A percentile compares a stretch with the other conserved stretches of the same genome.
These are phyloP conservation scores for Sylvilagus floridanus DNA, from an alignment of 2,797 vertebrate species.

Conservation along the genomic window DNA sequence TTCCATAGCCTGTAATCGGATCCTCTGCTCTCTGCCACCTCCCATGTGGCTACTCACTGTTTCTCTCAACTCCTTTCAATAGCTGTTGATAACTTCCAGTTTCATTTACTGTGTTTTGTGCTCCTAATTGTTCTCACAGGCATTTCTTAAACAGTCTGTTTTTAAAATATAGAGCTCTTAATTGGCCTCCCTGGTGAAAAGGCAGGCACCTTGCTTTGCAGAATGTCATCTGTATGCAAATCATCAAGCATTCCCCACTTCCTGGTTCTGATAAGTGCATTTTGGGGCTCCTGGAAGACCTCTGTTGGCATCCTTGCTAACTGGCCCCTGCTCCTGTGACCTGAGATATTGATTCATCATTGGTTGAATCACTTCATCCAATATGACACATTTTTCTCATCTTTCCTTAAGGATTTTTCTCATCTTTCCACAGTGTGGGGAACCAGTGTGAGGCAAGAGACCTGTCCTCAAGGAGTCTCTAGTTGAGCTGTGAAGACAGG, in stretches of 20 bases:
- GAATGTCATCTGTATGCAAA: slow-evolving; percentile 73
- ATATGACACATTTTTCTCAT: not conserved
- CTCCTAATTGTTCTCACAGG: slow-evolving; percentile 76
- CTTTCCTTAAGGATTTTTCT: slow-evolving; percentile 8
- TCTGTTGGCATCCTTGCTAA: not conserved
- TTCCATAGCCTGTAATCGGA: not conserved
- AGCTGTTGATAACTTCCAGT: slow-evolving; percentile 71
- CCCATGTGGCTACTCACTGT: slow-evolving; percentile 1
- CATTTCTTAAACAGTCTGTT: slow-evolving; percentile 77
- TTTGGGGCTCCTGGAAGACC: not conserved
- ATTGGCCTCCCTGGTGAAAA: slow-evolving; percentile 73
- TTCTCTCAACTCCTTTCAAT: slow-evolving; percentile 49
- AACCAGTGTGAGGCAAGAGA: not conserved
- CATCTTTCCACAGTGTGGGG: not conserved
- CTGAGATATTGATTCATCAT: not conserved
- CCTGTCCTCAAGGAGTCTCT: not conserved
- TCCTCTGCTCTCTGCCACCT: not conserved
- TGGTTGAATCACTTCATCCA: not conserved
- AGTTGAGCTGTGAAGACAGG: not conserved
- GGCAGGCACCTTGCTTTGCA: slow-evolving; percentile 53
- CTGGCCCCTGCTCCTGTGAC: not conserved
- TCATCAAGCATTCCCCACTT: not conserved
- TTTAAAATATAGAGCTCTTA: slow-evolving; percentile 73
- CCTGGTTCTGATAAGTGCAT: not conserved
- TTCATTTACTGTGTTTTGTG: slow-evolving; percentile 70